Base-by-base conservation (phyloP, 2,888 invertebrate genomes). In the Villa cingulata region DNA sequence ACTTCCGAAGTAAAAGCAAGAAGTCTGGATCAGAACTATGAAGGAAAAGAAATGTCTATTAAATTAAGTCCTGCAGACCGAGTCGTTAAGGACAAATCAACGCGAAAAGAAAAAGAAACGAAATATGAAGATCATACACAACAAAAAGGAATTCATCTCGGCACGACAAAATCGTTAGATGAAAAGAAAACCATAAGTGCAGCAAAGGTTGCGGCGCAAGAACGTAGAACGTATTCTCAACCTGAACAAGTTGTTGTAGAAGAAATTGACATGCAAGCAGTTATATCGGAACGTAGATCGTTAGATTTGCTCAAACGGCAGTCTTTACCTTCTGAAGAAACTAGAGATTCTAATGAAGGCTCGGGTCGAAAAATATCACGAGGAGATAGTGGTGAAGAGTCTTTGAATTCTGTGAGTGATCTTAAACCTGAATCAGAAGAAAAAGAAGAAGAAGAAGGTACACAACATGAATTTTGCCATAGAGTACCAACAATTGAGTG, bases 21-120 rank as follows among this genome's bases (percentile, higher is more conserved):
- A 59, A 83, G 83, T 56, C 70, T 82, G 17, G 82, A 83, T 58
- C 73, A 79, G 55, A 78, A 78, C 59, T 74, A 80, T 56, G 71
- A 75, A 4, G 72, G 71, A 6, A 62, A 65, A 29, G 62, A 63
- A 10, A 61, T 60, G 37, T 58, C 59, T 34, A 51, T 51, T 1
- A 44, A 56, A 5, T 37, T 54, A 4, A 62, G 60, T 39, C 62
- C 48, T 41, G 64, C 63, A 40, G 72, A 73, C 48, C 53, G 56
- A 3, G 73, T 73, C 36, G 72, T 69, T 45, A 71, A 45, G 38
- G 36, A 45, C 37, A 66, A 32, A 48, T 48, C 55, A 17, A 55
- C 54, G 18, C 56, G 54, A 38, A 53, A 51, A 15, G 53, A 54
- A 37, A 54, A 51, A 45, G 51, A 72, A 68, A 43, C 38, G 37